These are phyloP conservation scores for Amphimedon queenslandica DNA, from an alignment of 37 sponge, comb jelly and placozoan genomes.

Conservation along the genomic window DNA sequence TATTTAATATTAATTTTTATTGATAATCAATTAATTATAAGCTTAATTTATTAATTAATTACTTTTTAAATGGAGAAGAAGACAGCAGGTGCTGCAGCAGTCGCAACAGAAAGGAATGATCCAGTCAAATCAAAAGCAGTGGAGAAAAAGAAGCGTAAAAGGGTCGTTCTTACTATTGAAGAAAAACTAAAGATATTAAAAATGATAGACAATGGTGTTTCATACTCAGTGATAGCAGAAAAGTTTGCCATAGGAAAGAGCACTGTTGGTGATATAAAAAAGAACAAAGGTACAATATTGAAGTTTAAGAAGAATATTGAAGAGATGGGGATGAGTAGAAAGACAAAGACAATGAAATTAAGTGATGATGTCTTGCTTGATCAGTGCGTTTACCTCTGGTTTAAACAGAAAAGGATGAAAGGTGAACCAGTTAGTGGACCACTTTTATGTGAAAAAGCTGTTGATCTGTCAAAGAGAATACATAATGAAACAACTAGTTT, in stretches of 20 bases:
- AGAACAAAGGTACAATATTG: conserved; percentile 36
- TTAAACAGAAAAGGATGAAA: no score
- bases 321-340: conserved; percentile 35
- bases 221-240: conserved; percentile 38
- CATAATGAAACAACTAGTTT: no score
- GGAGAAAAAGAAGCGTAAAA: no score
- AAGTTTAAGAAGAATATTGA: conserved; percentile 14
- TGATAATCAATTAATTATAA: no score
- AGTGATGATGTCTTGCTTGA: conserved; percentile 31
- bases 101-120: background rate
- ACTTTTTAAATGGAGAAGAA: background rate
- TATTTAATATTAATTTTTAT: no score
- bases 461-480: no score
- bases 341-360: no score
- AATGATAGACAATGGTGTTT: conserved; percentile 30
- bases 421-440: no score
- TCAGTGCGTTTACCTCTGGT: no score
- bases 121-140: background rate
- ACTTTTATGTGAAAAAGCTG: no score
- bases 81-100: background rate
- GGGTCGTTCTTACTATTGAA: conserved; percentile 31
- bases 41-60: no score
- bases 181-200: conserved; percentile 21
- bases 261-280: conserved; percentile 55
- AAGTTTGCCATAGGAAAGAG: conserved; percentile 50